These are phyloP conservation scores for Nowickia ferox DNA, from an alignment of 2,888 invertebrate genomes.

Conservation along the genomic window DNA sequence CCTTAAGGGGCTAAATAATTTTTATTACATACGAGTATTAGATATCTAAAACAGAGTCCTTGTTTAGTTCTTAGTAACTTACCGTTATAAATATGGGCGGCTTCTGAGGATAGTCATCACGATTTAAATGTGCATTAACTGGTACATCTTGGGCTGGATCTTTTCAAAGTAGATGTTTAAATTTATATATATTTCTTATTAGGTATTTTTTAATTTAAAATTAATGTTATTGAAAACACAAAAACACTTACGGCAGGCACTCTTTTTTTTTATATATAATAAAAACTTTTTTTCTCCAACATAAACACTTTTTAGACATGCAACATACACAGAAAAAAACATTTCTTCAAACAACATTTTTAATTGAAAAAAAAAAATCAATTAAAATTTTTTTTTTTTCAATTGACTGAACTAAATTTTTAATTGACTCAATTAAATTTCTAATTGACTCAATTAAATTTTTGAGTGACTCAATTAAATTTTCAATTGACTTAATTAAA, in stretches of 20 bases:
- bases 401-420: not conserved
- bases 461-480: no score
- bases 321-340: not conserved
- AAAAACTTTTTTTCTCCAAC: not conserved
- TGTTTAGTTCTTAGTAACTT: conserved; percentile 74
- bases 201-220: not conserved
- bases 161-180: conserved; percentile 74
- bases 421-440: no score
- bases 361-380: no score
- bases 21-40: no score
- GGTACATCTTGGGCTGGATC: conserved; percentile 81
- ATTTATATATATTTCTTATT: not conserved
- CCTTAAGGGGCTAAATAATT: conserved; percentile 87
- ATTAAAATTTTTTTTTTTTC: not conserved
- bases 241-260: conserved; percentile 66
- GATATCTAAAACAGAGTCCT: not conserved
- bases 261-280: not conserved
- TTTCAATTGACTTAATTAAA: no score
- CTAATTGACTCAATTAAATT: no score
- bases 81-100: conserved; percentile 89
- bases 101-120: conserved; percentile 84
- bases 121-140: conserved; percentile 82
- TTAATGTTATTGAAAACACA: conserved; percentile 19
- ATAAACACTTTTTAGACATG: conserved; percentile 14
- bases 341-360: conserved; percentile 41